Conservation (phyloP, 2,113 vertebrate species). For the Anarhynchus alexandrinus region DNA sequence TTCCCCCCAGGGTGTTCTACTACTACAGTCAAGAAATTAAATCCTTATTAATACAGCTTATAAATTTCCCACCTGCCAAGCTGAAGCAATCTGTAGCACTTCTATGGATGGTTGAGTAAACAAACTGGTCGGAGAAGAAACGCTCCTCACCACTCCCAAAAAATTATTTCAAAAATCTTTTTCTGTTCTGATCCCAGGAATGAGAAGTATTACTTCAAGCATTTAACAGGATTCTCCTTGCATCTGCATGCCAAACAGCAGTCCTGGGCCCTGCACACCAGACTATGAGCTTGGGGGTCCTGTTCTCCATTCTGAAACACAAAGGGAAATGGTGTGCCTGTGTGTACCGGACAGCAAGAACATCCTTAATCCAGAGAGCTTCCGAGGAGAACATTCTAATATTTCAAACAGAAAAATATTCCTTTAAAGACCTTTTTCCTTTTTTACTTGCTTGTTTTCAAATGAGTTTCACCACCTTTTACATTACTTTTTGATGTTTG, state of each 20-base stretch:
- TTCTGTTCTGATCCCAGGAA: background rate
- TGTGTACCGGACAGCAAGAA: background rate
- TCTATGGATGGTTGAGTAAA: background rate
- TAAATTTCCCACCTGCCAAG: background rate
- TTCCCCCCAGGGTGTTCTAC: background rate
- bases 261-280: background rate
- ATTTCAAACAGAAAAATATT: background rate
- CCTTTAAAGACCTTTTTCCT: background rate
- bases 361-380: background rate
- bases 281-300: background rate
- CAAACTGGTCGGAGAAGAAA: background rate
- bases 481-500: background rate
- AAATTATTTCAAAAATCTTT: background rate
- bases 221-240: background rate
- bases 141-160: background rate
- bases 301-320: background rate
- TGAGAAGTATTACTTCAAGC: background rate
- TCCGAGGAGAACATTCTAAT: background rate
- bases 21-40: background rate
- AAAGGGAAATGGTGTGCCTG: background rate
- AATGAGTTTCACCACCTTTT: background rate
- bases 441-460: background rate
- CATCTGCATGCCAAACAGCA: background rate
- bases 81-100: background rate
- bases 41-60: background rate